phyloP scores from a whole-genome alignment of 1,140 invertebrate species.

The Macrobrachium rosenbergii region DNA sequence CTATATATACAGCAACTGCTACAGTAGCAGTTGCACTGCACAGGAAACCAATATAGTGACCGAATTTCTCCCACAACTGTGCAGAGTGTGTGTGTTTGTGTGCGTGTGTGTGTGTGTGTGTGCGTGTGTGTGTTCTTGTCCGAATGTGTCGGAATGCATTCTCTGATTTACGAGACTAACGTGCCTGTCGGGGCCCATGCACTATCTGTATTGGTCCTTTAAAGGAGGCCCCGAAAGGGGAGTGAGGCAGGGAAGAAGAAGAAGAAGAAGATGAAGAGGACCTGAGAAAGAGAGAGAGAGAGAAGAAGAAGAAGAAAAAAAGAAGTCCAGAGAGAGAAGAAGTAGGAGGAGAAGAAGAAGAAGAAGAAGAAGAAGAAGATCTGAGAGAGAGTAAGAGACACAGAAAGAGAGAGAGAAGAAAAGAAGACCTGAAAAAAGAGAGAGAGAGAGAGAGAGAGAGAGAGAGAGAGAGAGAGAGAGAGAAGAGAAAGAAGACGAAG shows the following conservation, averaged over 20 bases:
- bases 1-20: too few species aligned
- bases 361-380: not conserved
- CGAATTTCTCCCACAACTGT: too few species aligned
- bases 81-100: too few species aligned
- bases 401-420: not conserved
- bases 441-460: constrained; percentile 6
- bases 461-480: not conserved
- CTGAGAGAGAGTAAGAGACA: not conserved
- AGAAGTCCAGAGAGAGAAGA: not conserved
- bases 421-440: not conserved
- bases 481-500: not conserved
- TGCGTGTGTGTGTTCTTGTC: too few species aligned
- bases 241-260: not conserved
- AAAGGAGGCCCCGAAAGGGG: not conserved
- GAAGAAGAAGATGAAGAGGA: not conserved
- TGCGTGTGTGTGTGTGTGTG: too few species aligned
- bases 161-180: too few species aligned
- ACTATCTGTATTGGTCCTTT: too few species aligned
- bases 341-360: not conserved
- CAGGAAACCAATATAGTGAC: too few species aligned
- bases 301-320: not conserved
- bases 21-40: too few species aligned
- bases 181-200: too few species aligned
- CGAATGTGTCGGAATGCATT: too few species aligned
- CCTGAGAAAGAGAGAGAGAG: not conserved